These are phyloP conservation scores for Sebastes paucispinis DNA, from an alignment of 2,797 vertebrate genomes.

Conservation along the genomic window DNA sequence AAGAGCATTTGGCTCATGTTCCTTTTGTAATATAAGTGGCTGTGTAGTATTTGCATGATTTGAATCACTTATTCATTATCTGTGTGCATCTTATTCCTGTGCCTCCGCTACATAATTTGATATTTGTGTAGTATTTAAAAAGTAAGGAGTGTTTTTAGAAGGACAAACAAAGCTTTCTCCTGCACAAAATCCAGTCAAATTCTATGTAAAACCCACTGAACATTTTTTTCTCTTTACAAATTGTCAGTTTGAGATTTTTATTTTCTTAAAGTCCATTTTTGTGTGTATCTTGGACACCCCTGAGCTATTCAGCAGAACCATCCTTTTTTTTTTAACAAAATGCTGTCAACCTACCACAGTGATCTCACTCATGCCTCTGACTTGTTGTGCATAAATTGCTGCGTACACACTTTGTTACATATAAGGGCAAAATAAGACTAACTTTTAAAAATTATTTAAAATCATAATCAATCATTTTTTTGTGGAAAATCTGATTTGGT, in stretches of 20 bases:
- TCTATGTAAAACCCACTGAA: background rate
- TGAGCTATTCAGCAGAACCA: background rate
- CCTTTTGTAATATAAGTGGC: background rate
- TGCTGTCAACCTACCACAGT: background rate
- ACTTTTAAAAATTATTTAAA: constrained; percentile 18
- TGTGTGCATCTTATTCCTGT: background rate
- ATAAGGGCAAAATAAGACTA: background rate
- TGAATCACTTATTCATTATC: background rate
- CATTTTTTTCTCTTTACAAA: background rate
- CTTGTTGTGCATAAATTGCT: constrained; percentile 34
- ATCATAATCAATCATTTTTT: background rate
- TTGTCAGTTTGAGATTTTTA: background rate
- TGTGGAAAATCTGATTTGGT: constrained; percentile 5
- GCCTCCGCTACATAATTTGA: background rate
- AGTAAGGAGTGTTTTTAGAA: background rate
- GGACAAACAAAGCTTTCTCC: background rate
- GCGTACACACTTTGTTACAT: background rate
- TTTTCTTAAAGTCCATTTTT: background rate
- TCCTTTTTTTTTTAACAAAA: background rate
- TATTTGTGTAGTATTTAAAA: background rate
- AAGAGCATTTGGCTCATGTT: background rate
- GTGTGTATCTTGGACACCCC: background rate
- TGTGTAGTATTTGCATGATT: background rate
- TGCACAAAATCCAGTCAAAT: background rate
- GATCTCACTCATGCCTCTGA: background rate